Percentiles rank a stretch among this genome's conserved stretches.
Evolutionary conservation across 2,888 invertebrate genomes (phyloP).

Genomic region (Fabriciana adippe): DNA sequence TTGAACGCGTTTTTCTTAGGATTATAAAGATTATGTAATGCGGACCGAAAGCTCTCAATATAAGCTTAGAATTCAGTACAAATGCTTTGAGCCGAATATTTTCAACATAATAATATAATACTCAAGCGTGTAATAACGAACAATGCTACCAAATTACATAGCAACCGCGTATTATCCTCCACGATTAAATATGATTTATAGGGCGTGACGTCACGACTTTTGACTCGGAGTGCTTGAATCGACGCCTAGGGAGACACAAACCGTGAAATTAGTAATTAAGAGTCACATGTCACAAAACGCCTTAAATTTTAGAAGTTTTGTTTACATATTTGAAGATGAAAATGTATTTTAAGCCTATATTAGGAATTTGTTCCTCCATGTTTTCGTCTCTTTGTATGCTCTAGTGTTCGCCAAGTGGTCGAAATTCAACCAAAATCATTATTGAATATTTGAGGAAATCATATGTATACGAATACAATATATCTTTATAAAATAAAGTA

Average conservation of each 20-base stretch:
- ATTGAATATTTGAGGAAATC: too few relatives aligned
- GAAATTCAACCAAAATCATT: too few relatives aligned
- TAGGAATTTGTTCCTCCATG: neutral
- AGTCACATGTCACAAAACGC: slow-evolving; percentile 59
- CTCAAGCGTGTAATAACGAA: slow-evolving; percentile 40
- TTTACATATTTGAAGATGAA: slow-evolving; percentile 3
- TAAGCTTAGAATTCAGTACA: slow-evolving; percentile 27
- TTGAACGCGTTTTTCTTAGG: neutral
- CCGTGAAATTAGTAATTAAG: slow-evolving; percentile 78
- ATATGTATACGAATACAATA: too few relatives aligned
- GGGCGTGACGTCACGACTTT: slow-evolving; percentile 62
- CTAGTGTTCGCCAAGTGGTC: too few relatives aligned
- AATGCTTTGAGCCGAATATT: slow-evolving; percentile 34
- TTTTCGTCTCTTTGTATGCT: neutral
- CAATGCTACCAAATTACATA: slow-evolving; percentile 47
- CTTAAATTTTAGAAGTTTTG: slow-evolving; percentile 15
- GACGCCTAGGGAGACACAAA: slow-evolving; percentile 63
- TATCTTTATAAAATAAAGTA: too few relatives aligned
- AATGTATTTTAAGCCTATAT: neutral
- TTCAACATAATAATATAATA: slow-evolving; percentile 28
- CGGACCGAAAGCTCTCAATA: slow-evolving; percentile 18
- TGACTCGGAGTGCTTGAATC: slow-evolving; percentile 50
- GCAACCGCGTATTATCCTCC: slow-evolving; percentile 49
- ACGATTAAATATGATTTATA: slow-evolving; percentile 73
- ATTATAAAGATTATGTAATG: slow-evolving; percentile 15